Conservation (phyloP, 2,113 vertebrate species). For the Thunnus thynnus region DNA sequence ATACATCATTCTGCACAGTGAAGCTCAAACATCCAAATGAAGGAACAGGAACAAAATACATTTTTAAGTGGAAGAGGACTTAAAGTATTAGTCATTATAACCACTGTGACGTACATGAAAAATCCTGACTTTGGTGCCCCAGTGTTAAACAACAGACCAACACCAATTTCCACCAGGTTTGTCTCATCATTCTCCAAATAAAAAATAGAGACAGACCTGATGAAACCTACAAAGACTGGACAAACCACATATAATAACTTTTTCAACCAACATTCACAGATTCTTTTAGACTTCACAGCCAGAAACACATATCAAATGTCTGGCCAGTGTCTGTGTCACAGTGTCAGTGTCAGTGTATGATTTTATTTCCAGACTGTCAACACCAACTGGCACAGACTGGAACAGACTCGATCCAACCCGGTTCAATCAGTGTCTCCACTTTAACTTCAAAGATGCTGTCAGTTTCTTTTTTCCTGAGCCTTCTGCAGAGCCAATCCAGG, state of each 20-base stretch:
- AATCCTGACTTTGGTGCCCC: neutral
- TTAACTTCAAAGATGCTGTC: neutral
- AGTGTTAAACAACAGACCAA: neutral
- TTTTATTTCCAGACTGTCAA: neutral
- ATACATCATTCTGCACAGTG: no score
- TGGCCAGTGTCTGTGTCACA: no score
- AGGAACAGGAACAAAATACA: no score
- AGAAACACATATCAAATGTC: neutral
- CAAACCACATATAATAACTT: no score
- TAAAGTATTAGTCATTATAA: neutral
- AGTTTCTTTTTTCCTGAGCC: neutral
- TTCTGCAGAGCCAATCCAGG: no score
- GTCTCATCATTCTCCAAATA: neutral
- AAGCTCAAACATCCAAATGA: no score
- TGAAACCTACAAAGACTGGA: no score
- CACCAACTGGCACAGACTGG: constrained; percentile 1
- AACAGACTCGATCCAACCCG: neutral
- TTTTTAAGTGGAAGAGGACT: no score
- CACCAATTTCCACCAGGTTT: neutral
- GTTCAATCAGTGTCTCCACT: neutral
- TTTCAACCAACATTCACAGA: no score
- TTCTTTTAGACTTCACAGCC: neutral
- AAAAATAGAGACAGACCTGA: neutral
- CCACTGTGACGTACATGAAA: neutral
- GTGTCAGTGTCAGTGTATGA: no score